Percentiles rank a stretch among this genome's conserved stretches.
Evolutionary conservation across 2,113 vertebrate genomes (phyloP).

Genomic region (Danionella cerebrum): DNA sequence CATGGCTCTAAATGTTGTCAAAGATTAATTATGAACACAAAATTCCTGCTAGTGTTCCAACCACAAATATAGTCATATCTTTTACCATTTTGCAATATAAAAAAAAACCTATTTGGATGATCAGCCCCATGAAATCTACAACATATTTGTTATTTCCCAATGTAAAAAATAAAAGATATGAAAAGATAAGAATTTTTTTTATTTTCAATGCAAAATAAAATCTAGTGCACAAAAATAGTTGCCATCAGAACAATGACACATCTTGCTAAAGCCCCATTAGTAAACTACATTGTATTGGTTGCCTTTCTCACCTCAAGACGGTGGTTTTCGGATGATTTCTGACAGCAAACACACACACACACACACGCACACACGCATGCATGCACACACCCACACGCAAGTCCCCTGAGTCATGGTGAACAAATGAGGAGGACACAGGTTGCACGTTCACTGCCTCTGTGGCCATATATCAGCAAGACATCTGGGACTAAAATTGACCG

Average conservation of each 20-base stretch:
- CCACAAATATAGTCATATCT: not conserved
- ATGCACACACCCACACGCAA: too few relatives aligned
- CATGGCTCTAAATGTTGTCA: too few relatives aligned
- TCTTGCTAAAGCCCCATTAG: not conserved
- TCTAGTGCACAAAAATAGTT: not conserved
- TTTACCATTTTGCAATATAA: not conserved
- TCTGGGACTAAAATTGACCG: too few relatives aligned
- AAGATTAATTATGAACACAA: not conserved
- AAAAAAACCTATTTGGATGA: not conserved
- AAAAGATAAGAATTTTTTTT: too few relatives aligned
- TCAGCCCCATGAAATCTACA: not conserved
- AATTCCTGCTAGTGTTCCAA: not conserved
- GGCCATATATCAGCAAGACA: conserved; percentile 13
- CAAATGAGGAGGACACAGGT: conserved; percentile 9
- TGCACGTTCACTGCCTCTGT: conserved; percentile 9
- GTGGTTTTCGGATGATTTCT: not conserved
- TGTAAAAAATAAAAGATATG: too few relatives aligned
- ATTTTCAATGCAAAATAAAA: not conserved
- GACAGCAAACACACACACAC: not conserved
- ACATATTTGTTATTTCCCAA: not conserved
- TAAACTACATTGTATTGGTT: not conserved
- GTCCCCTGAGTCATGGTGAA: not conserved
- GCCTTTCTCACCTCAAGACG: not conserved
- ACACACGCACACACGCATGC: too few relatives aligned
- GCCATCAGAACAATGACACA: not conserved